Conservation (phyloP, 2,888 invertebrate species). For the Ennomos quercinarius region DNA sequence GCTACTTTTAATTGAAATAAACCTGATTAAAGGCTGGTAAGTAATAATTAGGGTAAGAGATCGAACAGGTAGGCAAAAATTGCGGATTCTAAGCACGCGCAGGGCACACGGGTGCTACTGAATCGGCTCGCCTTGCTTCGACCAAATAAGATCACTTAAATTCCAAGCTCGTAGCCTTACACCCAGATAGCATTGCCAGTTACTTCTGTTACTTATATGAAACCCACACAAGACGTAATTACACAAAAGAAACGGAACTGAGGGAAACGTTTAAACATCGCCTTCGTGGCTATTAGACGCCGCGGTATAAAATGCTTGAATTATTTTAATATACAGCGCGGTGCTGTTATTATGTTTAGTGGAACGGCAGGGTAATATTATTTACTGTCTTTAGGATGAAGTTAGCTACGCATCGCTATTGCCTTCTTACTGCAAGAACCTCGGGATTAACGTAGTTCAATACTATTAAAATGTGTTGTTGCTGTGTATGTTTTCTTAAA, state of each 20-base stretch:
- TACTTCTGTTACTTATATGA: constrained; percentile 73
- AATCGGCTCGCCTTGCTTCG: constrained; percentile 66
- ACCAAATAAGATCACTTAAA: constrained; percentile 83
- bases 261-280: constrained; percentile 66
- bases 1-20: constrained; percentile 52
- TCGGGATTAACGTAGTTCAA: too few relatives aligned
- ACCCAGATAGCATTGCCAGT: constrained; percentile 72
- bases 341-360: constrained; percentile 55
- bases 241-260: constrained; percentile 78
- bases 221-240: constrained; percentile 71
- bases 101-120: constrained; percentile 61
- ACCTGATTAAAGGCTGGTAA: constrained; percentile 58
- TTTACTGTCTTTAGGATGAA: background rate
- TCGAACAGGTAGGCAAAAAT: constrained; percentile 66
- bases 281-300: constrained; percentile 58
- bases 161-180: constrained; percentile 74
- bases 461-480: too few relatives aligned
- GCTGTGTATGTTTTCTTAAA: too few relatives aligned
- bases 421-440: background rate
- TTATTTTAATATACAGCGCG: constrained; percentile 48
- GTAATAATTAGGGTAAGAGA: constrained; percentile 73
- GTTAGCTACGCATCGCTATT: background rate
- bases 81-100: constrained; percentile 74
- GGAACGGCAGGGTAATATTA: constrained; percentile 38
- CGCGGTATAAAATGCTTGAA: constrained; percentile 54